Base-by-base conservation (phyloP, 2,888 invertebrate species). In the Stenotaenia linearis region DNA sequence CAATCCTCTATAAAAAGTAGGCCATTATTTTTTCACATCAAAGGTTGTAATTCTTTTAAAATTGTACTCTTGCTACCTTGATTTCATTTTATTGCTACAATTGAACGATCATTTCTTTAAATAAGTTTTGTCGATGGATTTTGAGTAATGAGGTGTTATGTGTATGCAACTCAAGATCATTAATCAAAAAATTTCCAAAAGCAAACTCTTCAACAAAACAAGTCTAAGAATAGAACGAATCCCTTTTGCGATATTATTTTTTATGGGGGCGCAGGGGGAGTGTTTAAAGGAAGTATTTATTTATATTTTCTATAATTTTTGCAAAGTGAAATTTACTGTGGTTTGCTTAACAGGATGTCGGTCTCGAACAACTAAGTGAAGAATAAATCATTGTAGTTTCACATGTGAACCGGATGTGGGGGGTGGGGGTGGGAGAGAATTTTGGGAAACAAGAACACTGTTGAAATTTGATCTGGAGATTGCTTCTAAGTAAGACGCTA, bases 81-180 rank as follows among this genome's bases (percentile, higher is more conserved):
- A n/a, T n/a, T n/a, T n/a, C n/a, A n/a, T n/a, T n/a, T n/a, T n/a
- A n/a, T n/a, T n/a, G n/a, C n/a, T n/a, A n/a, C n/a, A n/a, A n/a
- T n/a, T n/a, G n/a, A n/a, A n/a, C n/a, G n/a, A n/a, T n/a, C n/a
- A n/a, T n/a, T n/a, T n/a, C 69, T 69, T 69, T 69, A 69, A 69
- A 69, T 69, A 69, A 69, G 69, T 69, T 69, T 69, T 69, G 69
- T 15, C 25, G 69, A 69, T 69, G 25, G 69, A 69, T 69, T 69
- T 69, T 69, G 69, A 69, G 69, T 69, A 69, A 69, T 69, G 69
- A 69, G 69, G 69, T 69, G 69, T 69, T 69, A 69, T 69, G 69
- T 69, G 69, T 69, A 69, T 69, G 69, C 25, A 69, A 28, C 69
- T 28, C 28, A 28, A 69, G 69, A 69, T 28, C 69, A 69, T 69